Percentiles rank a stretch among this genome's conserved stretches.
These are phyloP conservation scores for Leuctra nigra DNA, from an alignment of 2,888 invertebrate genomes.

Conservation along the genomic window DNA sequence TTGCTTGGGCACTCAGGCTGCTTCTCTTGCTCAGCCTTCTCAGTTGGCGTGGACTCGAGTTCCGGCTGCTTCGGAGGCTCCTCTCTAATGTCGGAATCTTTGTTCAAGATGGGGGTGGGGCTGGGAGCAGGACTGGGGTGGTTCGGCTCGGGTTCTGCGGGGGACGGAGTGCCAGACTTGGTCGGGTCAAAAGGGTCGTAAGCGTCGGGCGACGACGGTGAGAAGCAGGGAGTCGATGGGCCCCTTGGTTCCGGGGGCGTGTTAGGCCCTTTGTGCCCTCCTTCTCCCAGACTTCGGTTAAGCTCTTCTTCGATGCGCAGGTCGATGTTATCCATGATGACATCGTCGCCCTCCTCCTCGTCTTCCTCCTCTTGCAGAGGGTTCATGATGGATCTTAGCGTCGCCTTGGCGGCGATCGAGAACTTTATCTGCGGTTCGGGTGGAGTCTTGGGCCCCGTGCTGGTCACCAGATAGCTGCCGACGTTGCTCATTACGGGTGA, in stretches of 20 bases:
- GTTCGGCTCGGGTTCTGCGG: conserved; percentile 40
- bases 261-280: conserved; percentile 58
- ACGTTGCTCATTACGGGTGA: conserved; percentile 24
- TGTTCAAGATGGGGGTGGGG: not conserved
- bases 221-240: conserved; percentile 47
- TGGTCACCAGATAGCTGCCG: conserved; percentile 35
- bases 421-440: conserved; percentile 67
- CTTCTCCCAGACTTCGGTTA: conserved; percentile 21
- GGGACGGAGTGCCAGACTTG: conserved; percentile 65
- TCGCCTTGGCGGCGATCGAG: conserved; percentile 47
- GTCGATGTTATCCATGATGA: conserved; percentile 29
- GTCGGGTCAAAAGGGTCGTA: conserved; percentile 92
- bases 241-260: conserved; percentile 56
- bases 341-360: conserved; percentile 34
- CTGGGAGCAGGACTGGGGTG: conserved; percentile 24
- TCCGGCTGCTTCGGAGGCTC: not conserved
- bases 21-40: not conserved
- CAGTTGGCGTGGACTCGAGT: not conserved
- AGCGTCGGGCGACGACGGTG: conserved; percentile 69
- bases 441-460: conserved; percentile 64
- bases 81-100: not conserved
- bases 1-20: not conserved
- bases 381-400: conserved; percentile 49
- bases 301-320: conserved; percentile 35
- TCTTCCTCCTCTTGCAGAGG: conserved; percentile 52